Evolutionary conservation across 2,797 vertebrate species (phyloP).

Genomic region (Pseudochirops cupreus): DNA sequence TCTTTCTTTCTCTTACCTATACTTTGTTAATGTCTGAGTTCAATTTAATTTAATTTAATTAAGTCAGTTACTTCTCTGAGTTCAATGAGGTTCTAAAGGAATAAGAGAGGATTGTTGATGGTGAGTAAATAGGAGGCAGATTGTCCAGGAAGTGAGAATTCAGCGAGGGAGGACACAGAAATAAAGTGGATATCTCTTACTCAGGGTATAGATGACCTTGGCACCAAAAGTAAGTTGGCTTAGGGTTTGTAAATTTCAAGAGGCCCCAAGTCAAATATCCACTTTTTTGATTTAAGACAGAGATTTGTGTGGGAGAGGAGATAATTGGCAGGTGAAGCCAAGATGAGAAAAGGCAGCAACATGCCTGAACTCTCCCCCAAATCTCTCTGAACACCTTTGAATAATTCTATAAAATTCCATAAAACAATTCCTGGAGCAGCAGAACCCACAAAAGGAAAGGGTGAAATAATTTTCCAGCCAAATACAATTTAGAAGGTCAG

Average conservation of each 20-base stretch:
- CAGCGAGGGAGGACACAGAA: neutral
- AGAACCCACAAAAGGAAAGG: neutral
- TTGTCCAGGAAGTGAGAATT: neutral
- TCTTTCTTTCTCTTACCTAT: neutral
- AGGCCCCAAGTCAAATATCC: neutral
- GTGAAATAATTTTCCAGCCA: neutral
- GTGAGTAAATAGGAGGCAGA: neutral
- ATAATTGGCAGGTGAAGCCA: neutral
- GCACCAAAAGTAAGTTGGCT: neutral
- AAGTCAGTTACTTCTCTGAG: neutral
- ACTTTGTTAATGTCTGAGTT: neutral
- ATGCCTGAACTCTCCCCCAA: neutral
- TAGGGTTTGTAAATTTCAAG: neutral
- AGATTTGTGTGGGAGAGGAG: neutral
- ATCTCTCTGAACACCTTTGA: neutral
- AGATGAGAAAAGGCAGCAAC: neutral
- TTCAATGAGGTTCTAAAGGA: neutral
- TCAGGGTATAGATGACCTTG: neutral
- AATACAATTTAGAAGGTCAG: neutral
- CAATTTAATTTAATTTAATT: too few species aligned
- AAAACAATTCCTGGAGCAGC: neutral
- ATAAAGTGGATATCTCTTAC: neutral
- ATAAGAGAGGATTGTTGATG: neutral
- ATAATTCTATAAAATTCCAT: neutral
- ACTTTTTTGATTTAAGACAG: neutral